Percentiles rank a stretch among this genome's conserved stretches.
phyloP scores from a whole-genome alignment of 2,888 invertebrate genomes.

The Heliconius hortense region DNA sequence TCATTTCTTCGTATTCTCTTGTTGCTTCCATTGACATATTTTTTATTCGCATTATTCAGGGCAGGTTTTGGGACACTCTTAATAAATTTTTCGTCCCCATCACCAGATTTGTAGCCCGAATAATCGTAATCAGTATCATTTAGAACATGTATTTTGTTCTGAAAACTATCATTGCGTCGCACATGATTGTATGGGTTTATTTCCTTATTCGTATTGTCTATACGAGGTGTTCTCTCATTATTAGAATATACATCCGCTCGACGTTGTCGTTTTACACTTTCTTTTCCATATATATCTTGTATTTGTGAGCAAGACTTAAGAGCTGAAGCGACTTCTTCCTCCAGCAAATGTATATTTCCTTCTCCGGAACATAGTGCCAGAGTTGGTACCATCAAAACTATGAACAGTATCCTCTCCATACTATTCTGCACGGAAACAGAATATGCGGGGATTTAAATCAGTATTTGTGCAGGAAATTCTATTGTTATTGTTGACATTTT shows the following conservation, averaged over 20 bases:
- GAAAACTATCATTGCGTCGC: constrained; percentile 53
- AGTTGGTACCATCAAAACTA: constrained; percentile 55
- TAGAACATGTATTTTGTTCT: constrained; percentile 57
- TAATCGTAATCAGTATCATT: constrained; percentile 62
- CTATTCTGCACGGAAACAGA: constrained; percentile 41
- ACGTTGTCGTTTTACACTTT: constrained; percentile 47
- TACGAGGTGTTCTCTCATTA: constrained; percentile 51
- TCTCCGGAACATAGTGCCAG: constrained; percentile 59
- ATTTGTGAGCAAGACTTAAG: constrained; percentile 57
- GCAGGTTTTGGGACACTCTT: constrained; percentile 51
- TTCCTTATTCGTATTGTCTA: constrained; percentile 55
- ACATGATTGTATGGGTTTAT: constrained; percentile 61
- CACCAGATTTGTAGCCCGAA: constrained; percentile 52
- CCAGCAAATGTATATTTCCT: constrained; percentile 70
- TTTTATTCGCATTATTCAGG: constrained; percentile 32
- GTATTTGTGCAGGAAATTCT: constrained; percentile 55
- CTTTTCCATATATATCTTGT: constrained; percentile 41
- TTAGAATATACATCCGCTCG: constrained; percentile 47
- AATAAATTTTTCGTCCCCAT: constrained; percentile 52
- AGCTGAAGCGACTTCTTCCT: constrained; percentile 69
- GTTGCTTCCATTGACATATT: constrained; percentile 36
- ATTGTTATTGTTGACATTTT: constrained; percentile 58
- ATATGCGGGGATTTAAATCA: constrained; percentile 52
- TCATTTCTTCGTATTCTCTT: constrained; percentile 60
- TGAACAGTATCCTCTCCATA: constrained; percentile 53